Evolutionary conservation across 2,888 invertebrate species (phyloP).

Genomic region (Scelioninae gen. 2): DNA sequence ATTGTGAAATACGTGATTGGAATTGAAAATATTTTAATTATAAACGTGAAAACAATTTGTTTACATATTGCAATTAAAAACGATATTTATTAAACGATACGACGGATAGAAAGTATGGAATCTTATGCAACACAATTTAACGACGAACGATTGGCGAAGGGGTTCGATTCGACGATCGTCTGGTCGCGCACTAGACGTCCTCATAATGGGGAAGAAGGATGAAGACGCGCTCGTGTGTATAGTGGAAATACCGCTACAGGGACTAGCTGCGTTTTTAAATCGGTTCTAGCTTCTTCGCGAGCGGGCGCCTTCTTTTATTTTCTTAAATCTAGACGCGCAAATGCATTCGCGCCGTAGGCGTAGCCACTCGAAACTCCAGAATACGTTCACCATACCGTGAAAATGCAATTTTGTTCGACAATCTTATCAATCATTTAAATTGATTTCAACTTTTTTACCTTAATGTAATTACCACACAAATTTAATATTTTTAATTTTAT

Average conservation of each 20-base stretch:
- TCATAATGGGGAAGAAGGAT: slow-evolving; percentile 55
- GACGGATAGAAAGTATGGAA: too few species aligned
- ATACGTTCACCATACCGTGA: slow-evolving; percentile 50
- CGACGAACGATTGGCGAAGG: slow-evolving; percentile 35
- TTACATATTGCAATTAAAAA: too few species aligned
- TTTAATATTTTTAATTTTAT: too few species aligned
- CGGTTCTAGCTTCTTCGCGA: slow-evolving; percentile 62
- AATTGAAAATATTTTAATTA: too few species aligned
- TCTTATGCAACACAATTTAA: slow-evolving; percentile 41
- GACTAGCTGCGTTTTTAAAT: slow-evolving; percentile 69
- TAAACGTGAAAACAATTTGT: too few species aligned
- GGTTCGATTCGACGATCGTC: slow-evolving; percentile 48
- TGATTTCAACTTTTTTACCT: too few species aligned
- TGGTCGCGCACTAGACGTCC: slow-evolving; percentile 49
- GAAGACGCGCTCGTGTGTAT: slow-evolving; percentile 60
- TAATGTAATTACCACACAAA: too few species aligned
- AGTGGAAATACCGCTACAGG: slow-evolving; percentile 68
- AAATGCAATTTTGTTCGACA: slow-evolving; percentile 54
- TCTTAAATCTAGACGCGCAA: slow-evolving; percentile 75
- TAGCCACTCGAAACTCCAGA: slow-evolving; percentile 60
- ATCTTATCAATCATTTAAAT: slow-evolving; percentile 41
- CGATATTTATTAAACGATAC: too few species aligned
- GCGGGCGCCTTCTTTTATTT: slow-evolving; percentile 73
- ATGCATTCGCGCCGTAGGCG: slow-evolving; percentile 74
- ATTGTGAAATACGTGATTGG: too few species aligned